Evolutionary conservation across 2,888 invertebrate genomes (phyloP), one percentile per base, ranked within the genome.

Genomic region (Campoplex nolae): DNA sequence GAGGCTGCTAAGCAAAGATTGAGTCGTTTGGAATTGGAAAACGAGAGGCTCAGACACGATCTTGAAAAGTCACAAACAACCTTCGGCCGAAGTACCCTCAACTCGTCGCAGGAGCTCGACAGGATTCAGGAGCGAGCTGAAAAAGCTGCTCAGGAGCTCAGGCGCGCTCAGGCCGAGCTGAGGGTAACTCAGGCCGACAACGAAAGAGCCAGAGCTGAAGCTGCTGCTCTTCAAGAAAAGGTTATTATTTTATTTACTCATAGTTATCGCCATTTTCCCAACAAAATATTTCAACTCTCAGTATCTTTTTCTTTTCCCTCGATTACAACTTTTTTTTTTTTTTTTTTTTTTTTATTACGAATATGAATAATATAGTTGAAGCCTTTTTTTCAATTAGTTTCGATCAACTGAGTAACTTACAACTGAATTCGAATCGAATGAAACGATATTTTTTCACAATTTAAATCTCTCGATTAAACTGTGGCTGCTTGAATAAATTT

Each of bases 161-260:
- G 98, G 92, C 96, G 98, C 89, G 97, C 98, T 79, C 97, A 98
- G 92, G 98, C 98, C 11, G 98, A 98, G 94, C 95, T 98, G 84
- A 96, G 98, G 93, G 98, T 98, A 68, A 98, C 98, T 82, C 98
- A 98, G 94, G 97, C 98, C 68, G 98, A 98, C 94, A 98, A 97
- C 89, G 98, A 98, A 92, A 96, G 98, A 93, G 97, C 98, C 70
- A 96, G 97, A 86, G 96, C 97, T 51, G 98, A 98, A 94, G 97
- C 98, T 0, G 96, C 97, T 73, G 97, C 97, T 23, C 95, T 98
- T 84, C 98, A 98, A 94, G 98, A 98, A 92, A 98, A 98, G 95
- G 95, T 94, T 89, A 88, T 77, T 84, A 58, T 67, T 45, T 58
- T 16, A 18, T 75, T 58, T 48, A 79, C 32, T 78, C 32, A 32